These are phyloP conservation scores for Sigmodon hispidus DNA, from an alignment of 2,113 vertebrate genomes.

Conservation along the genomic window DNA sequence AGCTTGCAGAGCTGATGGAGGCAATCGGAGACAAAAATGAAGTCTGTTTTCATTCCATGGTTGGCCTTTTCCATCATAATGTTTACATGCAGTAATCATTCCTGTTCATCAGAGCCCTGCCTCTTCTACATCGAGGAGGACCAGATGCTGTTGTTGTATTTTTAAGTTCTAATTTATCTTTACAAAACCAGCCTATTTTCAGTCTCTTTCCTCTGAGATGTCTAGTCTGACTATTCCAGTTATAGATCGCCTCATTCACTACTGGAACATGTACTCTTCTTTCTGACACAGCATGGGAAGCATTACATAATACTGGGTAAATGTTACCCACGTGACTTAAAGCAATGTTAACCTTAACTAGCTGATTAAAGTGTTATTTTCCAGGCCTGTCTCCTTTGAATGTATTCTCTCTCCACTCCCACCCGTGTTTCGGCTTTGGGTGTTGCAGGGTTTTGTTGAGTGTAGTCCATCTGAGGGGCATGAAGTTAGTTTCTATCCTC, in stretches of 20 bases:
- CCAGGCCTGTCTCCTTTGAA: not conserved
- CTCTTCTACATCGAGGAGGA: not conserved
- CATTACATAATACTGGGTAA: not conserved
- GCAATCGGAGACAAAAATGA: not conserved
- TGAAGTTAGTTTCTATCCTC: not conserved
- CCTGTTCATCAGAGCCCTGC: not conserved
- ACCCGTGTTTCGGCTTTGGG: not conserved
- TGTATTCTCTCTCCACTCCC: not conserved
- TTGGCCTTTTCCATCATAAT: not conserved
- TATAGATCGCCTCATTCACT: not conserved
- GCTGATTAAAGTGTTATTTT: not conserved
- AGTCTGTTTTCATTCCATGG: not conserved
- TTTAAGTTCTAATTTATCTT: not conserved
- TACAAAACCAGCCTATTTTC: not conserved
- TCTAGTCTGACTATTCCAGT: not conserved
- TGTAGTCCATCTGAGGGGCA: not conserved
- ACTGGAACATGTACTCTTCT: not conserved
- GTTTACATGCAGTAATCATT: not conserved
- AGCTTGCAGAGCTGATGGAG: not conserved
- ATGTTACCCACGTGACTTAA: not conserved
- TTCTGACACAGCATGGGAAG: not conserved
- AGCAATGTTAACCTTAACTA: not conserved
- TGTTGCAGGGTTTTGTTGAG: not conserved
- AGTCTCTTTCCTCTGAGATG: not conserved
- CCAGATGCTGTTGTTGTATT: not conserved